Base-by-base conservation (phyloP, 1,140 invertebrate species). In the Drosophila kanapiae region DNA sequence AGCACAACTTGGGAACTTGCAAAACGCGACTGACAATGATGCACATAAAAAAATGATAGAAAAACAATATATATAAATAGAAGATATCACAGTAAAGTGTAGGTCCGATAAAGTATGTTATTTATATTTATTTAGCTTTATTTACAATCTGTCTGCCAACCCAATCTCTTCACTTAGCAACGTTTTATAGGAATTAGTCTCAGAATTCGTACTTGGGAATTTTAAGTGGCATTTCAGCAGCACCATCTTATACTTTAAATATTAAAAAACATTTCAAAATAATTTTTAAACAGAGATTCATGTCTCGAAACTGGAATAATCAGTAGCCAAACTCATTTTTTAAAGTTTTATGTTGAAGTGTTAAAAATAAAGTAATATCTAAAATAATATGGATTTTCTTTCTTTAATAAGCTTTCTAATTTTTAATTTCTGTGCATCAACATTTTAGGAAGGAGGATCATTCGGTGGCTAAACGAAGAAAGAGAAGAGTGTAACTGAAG, bases 1-100 rank as follows among this genome's bases (percentile, higher is more conserved):
- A 85, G 61, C 67, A 51, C 49, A 70, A 63, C 71, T 65, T 43
- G 67, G 56, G 47, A 72, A 58, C 72, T 83, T 80, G 80, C 61
- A 62, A 37, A 23, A 64, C 45, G 43, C 62, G 74, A 42, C 62
- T 63, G 29, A 45, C 67, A 64, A 49, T 63, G 61, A 38, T 40
- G 40, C 40, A 56, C 56, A 37, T 13, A 45, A 27, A n/a, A 18
- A 63, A 67, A 27, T 35, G 8, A 38, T 35, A 38, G 8, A 43
- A 29, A 29, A 35, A 11, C 27, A 5, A 11, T 4, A 16, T 7
- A 40, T 1, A 57, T 6, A 6, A 10, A 14, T 13, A 14, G 1
- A 37, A 33, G 6, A 18, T 2, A 23, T 54, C 4, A 18, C 16
- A 18, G 10, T 38, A 16, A 10, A 13, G 29, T 16, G 11, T 7